These are phyloP conservation scores for Papilio protenor DNA, from an alignment of 2,888 invertebrate genomes.

Conservation along the genomic window DNA sequence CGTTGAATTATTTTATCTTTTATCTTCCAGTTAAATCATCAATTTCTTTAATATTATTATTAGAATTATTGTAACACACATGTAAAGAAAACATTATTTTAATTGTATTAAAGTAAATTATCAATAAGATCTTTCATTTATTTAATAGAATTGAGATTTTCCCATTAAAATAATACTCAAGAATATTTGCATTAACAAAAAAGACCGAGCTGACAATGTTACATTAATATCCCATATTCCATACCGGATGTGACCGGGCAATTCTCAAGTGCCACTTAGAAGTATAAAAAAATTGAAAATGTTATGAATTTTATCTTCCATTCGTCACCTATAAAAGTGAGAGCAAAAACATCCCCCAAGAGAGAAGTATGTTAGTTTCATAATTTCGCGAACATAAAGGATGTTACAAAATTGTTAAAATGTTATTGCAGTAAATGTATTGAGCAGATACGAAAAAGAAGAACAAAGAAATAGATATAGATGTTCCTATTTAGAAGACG, in stretches of 20 bases:
- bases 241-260: constrained; percentile 26
- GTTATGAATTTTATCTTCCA: constrained; percentile 34
- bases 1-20: too few relatives aligned
- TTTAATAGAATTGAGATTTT: too few relatives aligned
- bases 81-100: too few relatives aligned
- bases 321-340: constrained; percentile 33
- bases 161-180: background rate
- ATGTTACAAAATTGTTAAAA: background rate
- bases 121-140: too few relatives aligned
- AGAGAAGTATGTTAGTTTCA: background rate
- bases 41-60: too few relatives aligned
- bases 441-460: too few relatives aligned
- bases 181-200: constrained; percentile 1
- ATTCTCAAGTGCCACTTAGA: constrained; percentile 39
- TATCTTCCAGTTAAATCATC: too few relatives aligned
- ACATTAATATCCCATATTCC: background rate
- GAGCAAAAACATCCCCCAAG: constrained; percentile 32
- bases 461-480: too few relatives aligned
- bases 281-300: constrained; percentile 20
- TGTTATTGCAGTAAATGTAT: too few relatives aligned
- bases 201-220: background rate
- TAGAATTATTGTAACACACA: too few relatives aligned
- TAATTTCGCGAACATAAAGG: background rate
- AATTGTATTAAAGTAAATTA: too few relatives aligned
- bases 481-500: background rate